Evolutionary conservation across 2,113 vertebrate genomes (phyloP).

Genomic region (Chaetops frenatus): DNA sequence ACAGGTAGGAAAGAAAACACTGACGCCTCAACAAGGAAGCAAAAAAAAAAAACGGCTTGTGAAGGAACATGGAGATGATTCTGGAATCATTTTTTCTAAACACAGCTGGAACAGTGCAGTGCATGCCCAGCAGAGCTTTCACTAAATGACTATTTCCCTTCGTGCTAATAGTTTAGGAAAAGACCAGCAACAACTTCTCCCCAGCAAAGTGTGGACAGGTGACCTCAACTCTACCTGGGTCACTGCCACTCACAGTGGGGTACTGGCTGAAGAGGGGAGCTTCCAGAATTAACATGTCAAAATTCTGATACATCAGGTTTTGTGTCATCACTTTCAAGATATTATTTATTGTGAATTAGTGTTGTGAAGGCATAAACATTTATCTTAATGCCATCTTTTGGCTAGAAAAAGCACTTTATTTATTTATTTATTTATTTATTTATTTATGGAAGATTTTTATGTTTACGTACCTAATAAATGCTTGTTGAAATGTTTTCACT

Average conservation of each 20-base stretch:
- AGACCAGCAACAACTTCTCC: not conserved
- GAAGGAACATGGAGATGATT: not conserved
- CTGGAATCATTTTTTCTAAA: not conserved
- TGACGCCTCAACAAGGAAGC: not conserved
- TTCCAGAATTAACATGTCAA: not conserved
- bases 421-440: not conserved
- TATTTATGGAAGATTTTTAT: not conserved
- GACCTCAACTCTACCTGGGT: not conserved
- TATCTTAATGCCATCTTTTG: not conserved
- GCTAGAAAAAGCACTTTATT: not conserved
- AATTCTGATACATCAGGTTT: not conserved
- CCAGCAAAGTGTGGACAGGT: not conserved
- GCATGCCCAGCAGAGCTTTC: not conserved
- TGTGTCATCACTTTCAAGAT: not conserved
- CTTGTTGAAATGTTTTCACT: not conserved
- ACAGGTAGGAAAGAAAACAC: not conserved
- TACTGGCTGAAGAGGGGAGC: not conserved
- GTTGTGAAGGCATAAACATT: not conserved
- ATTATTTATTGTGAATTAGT: not conserved
- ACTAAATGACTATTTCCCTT: not conserved
- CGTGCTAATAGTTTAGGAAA: not conserved
- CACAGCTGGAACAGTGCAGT: not conserved
- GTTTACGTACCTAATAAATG: not conserved
- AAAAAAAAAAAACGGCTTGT: not conserved
- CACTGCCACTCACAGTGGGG: not conserved